Evolutionary conservation across 2,113 vertebrate species (phyloP).

Genomic region (Poeciliopsis occidentalis): DNA sequence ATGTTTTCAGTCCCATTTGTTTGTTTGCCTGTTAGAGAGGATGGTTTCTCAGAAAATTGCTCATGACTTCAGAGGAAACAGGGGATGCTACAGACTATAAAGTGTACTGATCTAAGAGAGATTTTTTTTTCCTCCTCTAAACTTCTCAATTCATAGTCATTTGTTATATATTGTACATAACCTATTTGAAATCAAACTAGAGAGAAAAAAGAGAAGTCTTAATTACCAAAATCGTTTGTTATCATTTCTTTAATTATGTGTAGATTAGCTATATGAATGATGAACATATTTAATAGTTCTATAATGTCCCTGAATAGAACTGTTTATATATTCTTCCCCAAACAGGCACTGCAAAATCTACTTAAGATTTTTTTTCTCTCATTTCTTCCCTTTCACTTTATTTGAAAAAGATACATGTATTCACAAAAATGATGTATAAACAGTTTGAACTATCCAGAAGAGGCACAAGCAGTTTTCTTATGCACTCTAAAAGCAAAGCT

Average conservation of each 20-base stretch:
- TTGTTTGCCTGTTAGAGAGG: slow-evolving; percentile 30
- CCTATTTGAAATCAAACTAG: not conserved
- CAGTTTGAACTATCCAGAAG: not conserved
- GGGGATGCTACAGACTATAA: slow-evolving; percentile 2
- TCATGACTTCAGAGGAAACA: slow-evolving; percentile 22
- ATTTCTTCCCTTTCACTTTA: not conserved
- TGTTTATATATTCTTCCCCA: not conserved
- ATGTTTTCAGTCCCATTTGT: slow-evolving; percentile 30
- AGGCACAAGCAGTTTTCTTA: not conserved
- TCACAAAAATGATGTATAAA: not conserved
- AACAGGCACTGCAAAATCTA: not conserved
- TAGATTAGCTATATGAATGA: no score
- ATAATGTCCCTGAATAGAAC: not conserved
- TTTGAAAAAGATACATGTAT: not conserved
- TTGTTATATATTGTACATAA: not conserved
- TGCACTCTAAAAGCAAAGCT: not conserved
- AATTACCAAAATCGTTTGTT: no score
- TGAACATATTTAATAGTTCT: not conserved
- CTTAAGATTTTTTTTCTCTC: not conserved
- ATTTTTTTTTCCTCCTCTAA: not conserved
- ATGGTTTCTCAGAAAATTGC: not conserved
- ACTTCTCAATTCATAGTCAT: no score
- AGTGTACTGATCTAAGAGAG: not conserved
- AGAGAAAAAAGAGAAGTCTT: no score
- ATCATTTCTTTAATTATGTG: no score